Conservation (phyloP, 2,888 invertebrate species). For the Eupithecia vulgata region DNA sequence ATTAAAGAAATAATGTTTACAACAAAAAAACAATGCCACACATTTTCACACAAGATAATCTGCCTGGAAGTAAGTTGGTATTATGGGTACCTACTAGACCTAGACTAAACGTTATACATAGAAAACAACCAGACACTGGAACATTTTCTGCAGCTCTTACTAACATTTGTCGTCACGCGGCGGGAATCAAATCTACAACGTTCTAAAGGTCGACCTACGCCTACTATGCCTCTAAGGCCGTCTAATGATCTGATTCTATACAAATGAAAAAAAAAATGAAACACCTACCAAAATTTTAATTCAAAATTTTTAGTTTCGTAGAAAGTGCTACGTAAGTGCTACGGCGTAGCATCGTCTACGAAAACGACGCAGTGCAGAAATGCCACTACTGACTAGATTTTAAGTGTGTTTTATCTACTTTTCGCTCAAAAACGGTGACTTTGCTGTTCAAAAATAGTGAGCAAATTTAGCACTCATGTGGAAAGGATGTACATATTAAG, state of each 20-base stretch:
- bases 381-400: constrained; percentile 10
- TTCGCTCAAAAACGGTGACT: neutral
- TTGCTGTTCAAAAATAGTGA: neutral
- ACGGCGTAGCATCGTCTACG: constrained; percentile 25
- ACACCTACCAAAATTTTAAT: neutral
- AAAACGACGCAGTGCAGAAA: constrained; percentile 14
- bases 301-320: neutral
- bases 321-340: constrained; percentile 21
- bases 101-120: neutral
- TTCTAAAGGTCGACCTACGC: neutral
- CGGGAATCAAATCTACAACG: neutral
- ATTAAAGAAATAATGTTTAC: neutral
- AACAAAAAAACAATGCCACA: neutral
- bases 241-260: neutral
- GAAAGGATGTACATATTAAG: neutral
- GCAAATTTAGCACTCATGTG: neutral
- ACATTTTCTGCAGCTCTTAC: neutral
- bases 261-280: neutral
- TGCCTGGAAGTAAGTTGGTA: neutral
- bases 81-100: neutral
- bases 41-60: neutral
- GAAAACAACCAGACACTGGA: neutral
- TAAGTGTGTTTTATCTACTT: neutral
- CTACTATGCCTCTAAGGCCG: neutral
- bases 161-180: neutral